phyloP scores from a whole-genome alignment of 2,888 invertebrate genomes.

The Tachina fera region DNA sequence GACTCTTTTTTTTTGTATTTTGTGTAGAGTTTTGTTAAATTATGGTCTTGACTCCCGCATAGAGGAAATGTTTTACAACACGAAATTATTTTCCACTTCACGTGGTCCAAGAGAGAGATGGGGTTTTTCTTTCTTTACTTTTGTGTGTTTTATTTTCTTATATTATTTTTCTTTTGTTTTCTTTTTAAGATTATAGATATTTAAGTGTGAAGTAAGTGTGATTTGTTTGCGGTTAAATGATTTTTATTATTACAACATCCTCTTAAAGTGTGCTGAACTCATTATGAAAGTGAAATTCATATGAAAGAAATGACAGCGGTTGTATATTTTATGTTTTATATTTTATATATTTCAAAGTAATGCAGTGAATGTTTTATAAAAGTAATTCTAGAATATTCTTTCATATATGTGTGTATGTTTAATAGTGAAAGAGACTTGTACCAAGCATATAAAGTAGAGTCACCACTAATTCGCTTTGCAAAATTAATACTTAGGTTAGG shows the following conservation, averaged over 20 bases:
- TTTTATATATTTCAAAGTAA: not conserved
- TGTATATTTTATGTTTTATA: not conserved
- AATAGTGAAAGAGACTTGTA: no score
- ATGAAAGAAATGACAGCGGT: constrained; percentile 14
- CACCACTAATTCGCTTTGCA: no score
- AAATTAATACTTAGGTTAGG: no score
- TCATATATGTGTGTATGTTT: no score
- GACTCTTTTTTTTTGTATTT: constrained; percentile 7
- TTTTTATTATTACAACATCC: constrained; percentile 72
- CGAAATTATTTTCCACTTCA: constrained; percentile 62
- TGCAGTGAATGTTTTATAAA: not conserved
- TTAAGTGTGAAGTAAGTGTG: constrained; percentile 48
- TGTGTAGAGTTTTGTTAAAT: constrained; percentile 18
- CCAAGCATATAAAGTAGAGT: no score
- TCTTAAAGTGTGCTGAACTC: constrained; percentile 76
- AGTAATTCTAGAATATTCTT: no score
- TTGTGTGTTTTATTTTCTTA: not conserved
- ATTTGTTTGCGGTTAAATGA: constrained; percentile 69
- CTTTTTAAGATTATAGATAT: constrained; percentile 1
- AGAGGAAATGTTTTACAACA: constrained; percentile 66
- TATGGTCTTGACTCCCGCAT: constrained; percentile 63
- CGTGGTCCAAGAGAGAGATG: constrained; percentile 55
- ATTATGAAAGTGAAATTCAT: constrained; percentile 79
- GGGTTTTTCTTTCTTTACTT: constrained; percentile 25
- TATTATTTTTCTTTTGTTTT: constrained; percentile 1